Percentiles rank a stretch among this genome's conserved stretches.
These are phyloP conservation scores for Pantherophis alleghaniensis DNA, from an alignment of 2,797 vertebrate species.

Conservation along the genomic window DNA sequence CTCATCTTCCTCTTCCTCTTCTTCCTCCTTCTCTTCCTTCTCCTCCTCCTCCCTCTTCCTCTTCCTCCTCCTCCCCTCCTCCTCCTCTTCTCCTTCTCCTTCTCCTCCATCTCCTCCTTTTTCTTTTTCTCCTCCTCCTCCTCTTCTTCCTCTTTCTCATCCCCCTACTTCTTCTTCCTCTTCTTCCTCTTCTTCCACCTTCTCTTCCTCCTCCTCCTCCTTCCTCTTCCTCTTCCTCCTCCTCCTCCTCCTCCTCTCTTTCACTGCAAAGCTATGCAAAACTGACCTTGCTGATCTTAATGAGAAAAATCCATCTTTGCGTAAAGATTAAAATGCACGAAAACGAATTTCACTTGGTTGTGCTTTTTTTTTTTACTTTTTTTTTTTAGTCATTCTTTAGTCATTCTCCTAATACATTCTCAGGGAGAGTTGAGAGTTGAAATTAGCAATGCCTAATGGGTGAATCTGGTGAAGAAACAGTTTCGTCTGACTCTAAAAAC, in stretches of 20 bases:
- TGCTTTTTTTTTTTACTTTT: background rate
- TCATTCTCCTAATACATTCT: slow-evolving; percentile 15
- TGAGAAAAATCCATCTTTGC: background rate
- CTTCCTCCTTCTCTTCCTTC: background rate
- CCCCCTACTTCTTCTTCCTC: accelerated
- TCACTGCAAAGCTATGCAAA: background rate
- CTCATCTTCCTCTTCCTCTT: background rate
- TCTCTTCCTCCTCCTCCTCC: background rate
- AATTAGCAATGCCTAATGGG: slow-evolving; percentile 40
- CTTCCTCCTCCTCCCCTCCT: too few species aligned
- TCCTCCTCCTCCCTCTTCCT: too few species aligned
- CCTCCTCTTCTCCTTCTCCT: too few species aligned
- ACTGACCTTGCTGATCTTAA: background rate
- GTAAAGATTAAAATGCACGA: background rate
- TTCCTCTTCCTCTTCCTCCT: too few species aligned
- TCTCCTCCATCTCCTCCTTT: too few species aligned
- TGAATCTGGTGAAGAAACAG: slow-evolving; percentile 9
- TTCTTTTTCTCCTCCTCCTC: too few species aligned
- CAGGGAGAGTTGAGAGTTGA: slow-evolving; percentile 23
- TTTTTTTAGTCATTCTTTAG: background rate
- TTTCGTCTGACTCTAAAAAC: slow-evolving; percentile 24
- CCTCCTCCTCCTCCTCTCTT: background rate
- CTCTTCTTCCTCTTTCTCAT: too few species aligned
- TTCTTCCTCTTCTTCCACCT: too few species aligned
- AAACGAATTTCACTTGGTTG: slow-evolving; percentile 1